A percentile compares a stretch with the other conserved stretches of the same genome.
These are phyloP conservation scores for Brachyopa scutellaris DNA, from an alignment of 2,888 invertebrate genomes.

Conservation along the genomic window DNA sequence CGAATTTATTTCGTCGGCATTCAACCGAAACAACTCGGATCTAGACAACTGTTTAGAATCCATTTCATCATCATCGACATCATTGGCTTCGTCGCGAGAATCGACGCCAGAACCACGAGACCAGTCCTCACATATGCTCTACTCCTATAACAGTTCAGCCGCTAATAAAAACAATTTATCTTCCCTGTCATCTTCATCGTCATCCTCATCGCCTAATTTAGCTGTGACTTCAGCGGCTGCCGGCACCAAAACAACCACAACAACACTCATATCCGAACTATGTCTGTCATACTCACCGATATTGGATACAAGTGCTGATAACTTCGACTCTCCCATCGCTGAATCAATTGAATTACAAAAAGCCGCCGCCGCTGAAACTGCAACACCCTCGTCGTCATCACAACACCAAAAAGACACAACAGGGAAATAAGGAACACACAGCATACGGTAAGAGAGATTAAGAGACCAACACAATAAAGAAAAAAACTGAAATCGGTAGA, in stretches of 20 bases:
- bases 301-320: slow-evolving; percentile 66
- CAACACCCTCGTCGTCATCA: slow-evolving; percentile 17
- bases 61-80: slow-evolving; percentile 75
- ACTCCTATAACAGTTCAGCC: slow-evolving; percentile 27
- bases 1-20: slow-evolving; percentile 55
- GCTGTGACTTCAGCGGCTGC: neutral
- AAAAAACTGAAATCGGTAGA: slow-evolving; percentile 36
- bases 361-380: slow-evolving; percentile 18
- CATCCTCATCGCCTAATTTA: slow-evolving; percentile 17
- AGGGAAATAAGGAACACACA: slow-evolving; percentile 47
- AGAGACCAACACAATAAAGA: slow-evolving; percentile 20
- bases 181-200: slow-evolving; percentile 3
- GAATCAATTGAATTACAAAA: slow-evolving; percentile 60
- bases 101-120: slow-evolving; percentile 75
- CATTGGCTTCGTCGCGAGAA: slow-evolving; percentile 76
- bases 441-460: slow-evolving; percentile 67
- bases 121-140: slow-evolving; percentile 13
- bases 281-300: slow-evolving; percentile 64
- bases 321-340: slow-evolving; percentile 65
- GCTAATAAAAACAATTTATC: slow-evolving; percentile 18
- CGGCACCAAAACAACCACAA: slow-evolving; percentile 25
- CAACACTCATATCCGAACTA: slow-evolving; percentile 24
- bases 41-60: slow-evolving; percentile 76
- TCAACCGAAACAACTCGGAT: slow-evolving; percentile 73
- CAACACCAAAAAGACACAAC: slow-evolving; percentile 58